Percentiles rank a stretch among this genome's conserved stretches.
These are phyloP conservation scores for Gandaritis pyraliata DNA, from an alignment of 2,888 invertebrate genomes.

Conservation along the genomic window DNA sequence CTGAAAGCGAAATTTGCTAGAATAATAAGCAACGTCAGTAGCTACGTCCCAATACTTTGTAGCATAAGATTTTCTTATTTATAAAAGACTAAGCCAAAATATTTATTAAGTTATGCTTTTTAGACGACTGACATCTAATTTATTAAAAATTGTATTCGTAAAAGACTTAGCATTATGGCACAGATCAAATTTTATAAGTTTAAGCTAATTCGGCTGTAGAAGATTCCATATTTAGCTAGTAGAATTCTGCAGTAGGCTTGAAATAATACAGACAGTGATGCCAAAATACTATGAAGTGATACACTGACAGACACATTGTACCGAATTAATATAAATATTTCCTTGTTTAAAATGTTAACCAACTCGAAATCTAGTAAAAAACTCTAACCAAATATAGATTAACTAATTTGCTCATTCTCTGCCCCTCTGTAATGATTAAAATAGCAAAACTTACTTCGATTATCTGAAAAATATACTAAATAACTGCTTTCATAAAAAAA, in stretches of 20 bases:
- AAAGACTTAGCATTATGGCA: conserved; percentile 13
- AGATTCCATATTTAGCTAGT: conserved; percentile 11
- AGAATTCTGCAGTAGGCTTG: neutral
- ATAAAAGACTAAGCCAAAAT: conserved; percentile 29
- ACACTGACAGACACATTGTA: conserved; percentile 24
- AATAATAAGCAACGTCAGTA: conserved; percentile 3
- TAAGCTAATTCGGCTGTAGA: neutral
- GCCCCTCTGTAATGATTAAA: neutral
- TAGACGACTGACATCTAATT: conserved; percentile 22
- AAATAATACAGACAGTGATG: conserved; percentile 26
- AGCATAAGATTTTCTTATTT: conserved; percentile 9
- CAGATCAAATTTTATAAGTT: conserved; percentile 2
- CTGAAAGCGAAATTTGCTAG: neutral
- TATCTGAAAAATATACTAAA: neutral
- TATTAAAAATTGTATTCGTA: conserved; percentile 8
- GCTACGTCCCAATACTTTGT: conserved; percentile 14
- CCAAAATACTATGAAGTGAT: conserved; percentile 33
- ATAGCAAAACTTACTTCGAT: neutral
- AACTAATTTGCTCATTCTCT: neutral
- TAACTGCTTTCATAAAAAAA: neutral
- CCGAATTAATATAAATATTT: neutral
- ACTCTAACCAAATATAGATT: neutral
- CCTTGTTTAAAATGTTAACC: neutral
- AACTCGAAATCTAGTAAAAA: neutral
- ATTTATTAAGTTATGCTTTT: conserved; percentile 22